A percentile compares a stretch with the other conserved stretches of the same genome.
Evolutionary conservation across 2,797 vertebrate species (phyloP).

Genomic region (Octomys mimax): DNA sequence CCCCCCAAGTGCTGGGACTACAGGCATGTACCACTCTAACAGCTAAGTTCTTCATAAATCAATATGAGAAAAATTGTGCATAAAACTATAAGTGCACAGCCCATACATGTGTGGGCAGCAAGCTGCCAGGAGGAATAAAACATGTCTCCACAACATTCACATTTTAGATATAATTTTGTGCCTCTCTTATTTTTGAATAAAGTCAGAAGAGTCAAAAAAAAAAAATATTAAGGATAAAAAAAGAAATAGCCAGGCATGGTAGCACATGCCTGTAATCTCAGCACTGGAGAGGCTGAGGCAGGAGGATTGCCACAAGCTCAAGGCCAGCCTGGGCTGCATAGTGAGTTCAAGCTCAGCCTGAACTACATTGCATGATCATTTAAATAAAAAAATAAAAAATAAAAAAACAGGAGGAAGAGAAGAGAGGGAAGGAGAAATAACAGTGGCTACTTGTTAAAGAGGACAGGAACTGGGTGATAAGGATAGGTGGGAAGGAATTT

Average conservation of each 20-base stretch:
- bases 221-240: constrained; percentile 15
- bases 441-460: neutral
- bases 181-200: too few relatives aligned
- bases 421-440: neutral
- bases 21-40: neutral
- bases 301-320: neutral
- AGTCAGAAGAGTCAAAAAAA: too few relatives aligned
- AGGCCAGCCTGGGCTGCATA: neutral
- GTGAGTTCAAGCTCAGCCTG: neutral
- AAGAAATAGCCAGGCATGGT: neutral
- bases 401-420: neutral
- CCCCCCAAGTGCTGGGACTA: neutral
- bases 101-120: neutral
- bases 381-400: neutral
- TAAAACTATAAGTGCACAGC: constrained; percentile 20
- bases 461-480: neutral
- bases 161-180: too few relatives aligned
- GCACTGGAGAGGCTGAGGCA: neutral
- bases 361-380: neutral
- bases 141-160: neutral
- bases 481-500: neutral
- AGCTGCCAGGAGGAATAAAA: neutral
- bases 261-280: neutral
- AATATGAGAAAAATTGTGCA: constrained; percentile 19
- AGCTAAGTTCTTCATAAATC: neutral